These are phyloP conservation scores for Tetrao urogallus DNA, from an alignment of 2,113 vertebrate species.

Conservation along the genomic window DNA sequence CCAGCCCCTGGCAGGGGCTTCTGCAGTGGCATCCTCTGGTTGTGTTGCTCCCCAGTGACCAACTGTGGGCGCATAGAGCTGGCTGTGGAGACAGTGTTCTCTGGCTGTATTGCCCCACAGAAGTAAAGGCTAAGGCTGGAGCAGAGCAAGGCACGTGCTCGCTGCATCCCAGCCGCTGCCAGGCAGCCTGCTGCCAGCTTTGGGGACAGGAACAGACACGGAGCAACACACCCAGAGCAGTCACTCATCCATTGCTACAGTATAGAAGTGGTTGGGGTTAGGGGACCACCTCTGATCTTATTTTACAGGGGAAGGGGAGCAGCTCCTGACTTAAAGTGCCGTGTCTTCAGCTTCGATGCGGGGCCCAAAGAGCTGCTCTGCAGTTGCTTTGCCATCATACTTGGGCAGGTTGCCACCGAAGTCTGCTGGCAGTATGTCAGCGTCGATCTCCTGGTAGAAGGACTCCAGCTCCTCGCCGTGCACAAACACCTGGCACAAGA, in stretches of 20 bases:
- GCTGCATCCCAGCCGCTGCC: neutral
- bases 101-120: neutral
- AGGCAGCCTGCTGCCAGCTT: neutral
- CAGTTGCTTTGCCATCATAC: constrained; percentile 82
- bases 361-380: constrained; percentile 88
- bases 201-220: neutral
- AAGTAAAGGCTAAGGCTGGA: neutral
- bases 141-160: neutral
- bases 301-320: neutral
- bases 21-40: neutral
- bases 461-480: constrained; percentile 90
- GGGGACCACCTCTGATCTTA: neutral
- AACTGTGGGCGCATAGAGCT: too few species aligned
- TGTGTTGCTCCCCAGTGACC: neutral
- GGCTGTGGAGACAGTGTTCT: neutral
- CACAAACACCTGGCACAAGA: constrained; percentile 86
- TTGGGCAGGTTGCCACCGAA: constrained; percentile 89
- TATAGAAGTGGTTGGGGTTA: neutral
- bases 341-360: constrained; percentile 85
- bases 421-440: constrained; percentile 88
- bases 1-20: neutral
- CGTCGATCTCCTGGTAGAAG: constrained; percentile 89
- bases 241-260: constrained; percentile 5
- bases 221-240: accelerated
- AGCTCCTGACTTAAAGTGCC: constrained; percentile 77